phyloP scores from a whole-genome alignment of 2,797 vertebrate genomes.

The Sebastes goodei region DNA sequence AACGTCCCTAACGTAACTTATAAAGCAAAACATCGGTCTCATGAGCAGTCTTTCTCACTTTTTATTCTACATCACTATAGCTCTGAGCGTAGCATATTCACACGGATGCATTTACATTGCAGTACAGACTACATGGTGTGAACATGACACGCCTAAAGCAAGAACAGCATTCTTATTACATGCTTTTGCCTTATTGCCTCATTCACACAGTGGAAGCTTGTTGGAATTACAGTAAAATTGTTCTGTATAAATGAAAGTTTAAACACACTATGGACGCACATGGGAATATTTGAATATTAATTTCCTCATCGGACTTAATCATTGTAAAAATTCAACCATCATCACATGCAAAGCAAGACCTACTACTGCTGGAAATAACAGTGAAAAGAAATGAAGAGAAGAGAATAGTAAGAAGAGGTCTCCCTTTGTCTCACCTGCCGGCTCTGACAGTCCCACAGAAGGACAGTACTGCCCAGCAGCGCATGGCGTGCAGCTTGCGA shows the following conservation, averaged over 20 bases:
- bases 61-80: too few relatives aligned
- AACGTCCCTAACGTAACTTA: too few relatives aligned
- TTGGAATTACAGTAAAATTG: not conserved
- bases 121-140: too few relatives aligned
- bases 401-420: not conserved
- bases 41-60: too few relatives aligned
- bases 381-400: not conserved
- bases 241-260: not conserved
- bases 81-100: too few relatives aligned
- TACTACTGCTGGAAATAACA: not conserved
- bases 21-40: too few relatives aligned
- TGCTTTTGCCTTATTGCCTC: too few relatives aligned
- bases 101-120: too few relatives aligned
- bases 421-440: constrained; percentile 82
- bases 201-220: not conserved
- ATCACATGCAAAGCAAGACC: not conserved
- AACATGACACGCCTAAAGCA: too few relatives aligned
- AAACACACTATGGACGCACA: not conserved
- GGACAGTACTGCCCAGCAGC: constrained; percentile 89
- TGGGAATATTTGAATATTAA: not conserved
- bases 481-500: constrained; percentile 83
- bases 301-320: not conserved
- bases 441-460: constrained; percentile 80
- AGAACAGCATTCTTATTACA: too few relatives aligned
- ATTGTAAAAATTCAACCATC: not conserved